Evolutionary conservation across 2,113 vertebrate species (phyloP), one percentile per base, ranked within the genome.

Genomic region (Siniperca chuatsi): DNA sequence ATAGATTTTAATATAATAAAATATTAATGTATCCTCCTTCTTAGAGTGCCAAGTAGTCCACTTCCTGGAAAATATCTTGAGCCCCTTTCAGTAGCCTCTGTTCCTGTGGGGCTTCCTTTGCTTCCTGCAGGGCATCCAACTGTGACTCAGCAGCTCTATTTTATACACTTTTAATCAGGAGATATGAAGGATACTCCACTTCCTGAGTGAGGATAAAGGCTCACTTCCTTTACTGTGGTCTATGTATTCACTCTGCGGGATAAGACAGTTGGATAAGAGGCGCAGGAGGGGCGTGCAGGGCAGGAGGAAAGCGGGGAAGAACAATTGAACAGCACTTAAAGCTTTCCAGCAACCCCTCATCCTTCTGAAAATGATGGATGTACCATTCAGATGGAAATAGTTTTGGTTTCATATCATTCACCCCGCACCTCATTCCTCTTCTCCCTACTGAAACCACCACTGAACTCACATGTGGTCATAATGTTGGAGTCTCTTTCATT

Each of bases 101-200:
- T 79, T 81, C 73, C 65, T 77, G 87, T 44, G 20, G 61, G 35
- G n/a, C 78, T 91, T 91, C 70, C 82, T 78, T 21, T 73, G 71
- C 81, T 89, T 86, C 67, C 76, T 84, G 84, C 79, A 62, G 62
- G n/a, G 29, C 29, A 15, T 65, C n/a, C 12, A 12, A 15, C 85
- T 68, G 72, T 90, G 90, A 92, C 86, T 90, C 84, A 87, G 64
- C 86, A 29, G 50, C 73, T 82, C 18, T 60, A 57, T 76, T 67
- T 78, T 78, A 57, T 68, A 55, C 70, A 52, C 42, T 54, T 79
- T 74, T 82, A 79, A 84, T 81, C 15, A 48, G 52, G 23, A n/a
- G 67, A 81, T 83, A 69, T 80, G 74, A 64, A 57, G 73, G 33
- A 62, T 61, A 66, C 40, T 23, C 70, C 3, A 73, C 82, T 87